Evolutionary conservation across 2,113 vertebrate species (phyloP).

Genomic region (Gopherus evgoodei): DNA sequence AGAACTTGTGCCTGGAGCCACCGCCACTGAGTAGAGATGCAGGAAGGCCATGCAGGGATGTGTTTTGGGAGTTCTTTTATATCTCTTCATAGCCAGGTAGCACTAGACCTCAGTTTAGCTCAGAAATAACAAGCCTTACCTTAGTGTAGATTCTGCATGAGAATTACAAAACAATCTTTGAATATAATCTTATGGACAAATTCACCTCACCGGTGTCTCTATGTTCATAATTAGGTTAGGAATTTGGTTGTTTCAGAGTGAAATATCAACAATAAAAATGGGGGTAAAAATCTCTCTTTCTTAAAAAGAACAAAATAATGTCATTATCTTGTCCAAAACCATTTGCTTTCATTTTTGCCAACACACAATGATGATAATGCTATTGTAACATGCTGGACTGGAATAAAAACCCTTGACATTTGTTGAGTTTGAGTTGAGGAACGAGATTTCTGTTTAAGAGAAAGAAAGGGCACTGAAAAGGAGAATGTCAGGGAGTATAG

Average conservation of each 20-base stretch:
- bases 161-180: neutral
- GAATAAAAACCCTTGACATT: slow-evolving; percentile 39
- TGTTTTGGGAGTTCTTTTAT: neutral
- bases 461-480: slow-evolving; percentile 43
- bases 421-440: slow-evolving; percentile 46
- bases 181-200: neutral
- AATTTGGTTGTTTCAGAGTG: neutral
- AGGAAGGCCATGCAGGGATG: neutral
- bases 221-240: neutral
- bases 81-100: neutral
- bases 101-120: neutral
- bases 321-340: neutral
- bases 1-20: no score
- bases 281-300: neutral
- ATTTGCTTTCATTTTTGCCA: slow-evolving; percentile 33
- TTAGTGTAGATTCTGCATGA: neutral
- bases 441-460: slow-evolving; percentile 13
- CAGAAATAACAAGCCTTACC: neutral
- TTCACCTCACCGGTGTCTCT: neutral
- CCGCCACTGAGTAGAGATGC: neutral
- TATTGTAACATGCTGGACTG: slow-evolving; percentile 44
- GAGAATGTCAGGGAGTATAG: slow-evolving; percentile 8
- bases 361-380: slow-evolving; percentile 14
- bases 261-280: neutral
- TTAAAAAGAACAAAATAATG: neutral